These are phyloP conservation scores for Petrocephalus schoutedeni DNA, from an alignment of 2,797 vertebrate species.

Conservation along the genomic window DNA sequence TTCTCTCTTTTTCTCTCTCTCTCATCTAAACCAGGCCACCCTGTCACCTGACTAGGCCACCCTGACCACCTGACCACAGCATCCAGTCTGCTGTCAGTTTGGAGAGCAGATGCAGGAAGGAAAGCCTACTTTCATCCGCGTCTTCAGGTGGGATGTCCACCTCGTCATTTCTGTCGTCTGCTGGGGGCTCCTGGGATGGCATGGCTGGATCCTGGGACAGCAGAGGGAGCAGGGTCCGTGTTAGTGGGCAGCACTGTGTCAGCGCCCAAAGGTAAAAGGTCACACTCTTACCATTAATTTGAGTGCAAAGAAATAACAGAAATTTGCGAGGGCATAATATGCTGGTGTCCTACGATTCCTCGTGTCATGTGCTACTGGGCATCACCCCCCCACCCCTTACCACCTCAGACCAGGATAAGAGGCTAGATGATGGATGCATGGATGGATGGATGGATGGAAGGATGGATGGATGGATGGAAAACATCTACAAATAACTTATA, in stretches of 20 bases:
- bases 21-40: conserved; percentile 35
- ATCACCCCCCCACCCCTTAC: neutral
- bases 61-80: conserved; percentile 23
- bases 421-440: neutral
- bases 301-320: neutral
- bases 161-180: conserved; percentile 77
- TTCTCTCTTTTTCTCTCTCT: neutral
- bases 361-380: neutral
- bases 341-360: neutral
- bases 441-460: neutral
- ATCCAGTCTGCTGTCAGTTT: neutral
- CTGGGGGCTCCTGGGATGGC: conserved; percentile 92
- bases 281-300: neutral
- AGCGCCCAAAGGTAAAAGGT: neutral
- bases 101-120: neutral
- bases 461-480: neutral
- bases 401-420: neutral
- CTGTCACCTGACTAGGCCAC: conserved; percentile 39
- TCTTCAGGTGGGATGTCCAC: conserved; percentile 79
- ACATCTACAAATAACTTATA: neutral
- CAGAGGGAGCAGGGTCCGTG: neutral
- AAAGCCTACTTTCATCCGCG: conserved; percentile 76
- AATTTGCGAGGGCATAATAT: neutral
- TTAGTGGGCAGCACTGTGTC: neutral
- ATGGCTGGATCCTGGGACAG: conserved; percentile 88